phyloP scores from a whole-genome alignment of 2,113 vertebrate genomes.

The Ahaetulla prasina region DNA sequence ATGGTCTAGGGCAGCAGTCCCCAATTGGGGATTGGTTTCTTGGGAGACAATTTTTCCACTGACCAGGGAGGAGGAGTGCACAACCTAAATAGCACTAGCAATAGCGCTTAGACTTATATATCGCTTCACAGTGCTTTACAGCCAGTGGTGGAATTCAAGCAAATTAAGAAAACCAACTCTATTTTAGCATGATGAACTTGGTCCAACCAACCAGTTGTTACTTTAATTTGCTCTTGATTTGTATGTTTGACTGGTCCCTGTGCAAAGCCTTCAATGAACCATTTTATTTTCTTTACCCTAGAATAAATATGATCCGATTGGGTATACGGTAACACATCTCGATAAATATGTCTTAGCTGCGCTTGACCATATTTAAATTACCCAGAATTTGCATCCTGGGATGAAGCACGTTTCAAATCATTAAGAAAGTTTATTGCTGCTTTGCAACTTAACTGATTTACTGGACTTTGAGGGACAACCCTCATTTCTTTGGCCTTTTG shows the following conservation, averaged over 20 bases:
- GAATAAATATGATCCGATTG: neutral
- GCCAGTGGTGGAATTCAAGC: too few relatives aligned
- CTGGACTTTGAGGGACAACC: conserved; percentile 41
- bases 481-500: conserved; percentile 19
- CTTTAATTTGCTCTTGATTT: neutral
- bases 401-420: conserved; percentile 21
- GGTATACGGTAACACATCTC: neutral
- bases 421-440: conserved; percentile 26
- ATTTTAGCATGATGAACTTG: neutral
- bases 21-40: neutral
- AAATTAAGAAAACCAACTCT: neutral
- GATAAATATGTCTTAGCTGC: neutral
- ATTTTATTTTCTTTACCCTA: neutral
- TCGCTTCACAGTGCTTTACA: too few relatives aligned
- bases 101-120: too few relatives aligned
- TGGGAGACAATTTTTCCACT: neutral
- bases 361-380: conserved; percentile 34
- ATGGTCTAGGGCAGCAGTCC: neutral
- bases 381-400: conserved; percentile 18
- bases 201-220: neutral
- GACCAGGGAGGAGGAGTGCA: too few relatives aligned
- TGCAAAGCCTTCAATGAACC: neutral
- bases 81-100: too few relatives aligned
- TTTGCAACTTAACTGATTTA: conserved; percentile 40
- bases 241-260: neutral